Evolutionary conservation across 1,140 invertebrate species (phyloP).

Genomic region (Ctenoplectra terminalis): DNA sequence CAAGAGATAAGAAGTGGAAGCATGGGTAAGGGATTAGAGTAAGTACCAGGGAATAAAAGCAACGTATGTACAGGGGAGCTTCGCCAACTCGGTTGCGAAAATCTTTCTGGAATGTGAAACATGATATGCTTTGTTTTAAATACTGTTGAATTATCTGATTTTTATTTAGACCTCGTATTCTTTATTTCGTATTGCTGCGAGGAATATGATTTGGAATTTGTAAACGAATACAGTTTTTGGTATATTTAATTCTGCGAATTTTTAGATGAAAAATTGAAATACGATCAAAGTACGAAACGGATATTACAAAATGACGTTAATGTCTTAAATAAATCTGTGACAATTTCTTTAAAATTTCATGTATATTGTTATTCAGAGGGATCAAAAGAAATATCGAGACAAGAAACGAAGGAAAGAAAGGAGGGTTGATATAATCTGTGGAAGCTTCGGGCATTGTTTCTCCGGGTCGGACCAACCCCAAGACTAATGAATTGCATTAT

Average conservation of each 20-base stretch:
- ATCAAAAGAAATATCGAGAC: background rate
- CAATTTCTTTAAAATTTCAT: background rate
- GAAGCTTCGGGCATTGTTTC: conserved; percentile 68
- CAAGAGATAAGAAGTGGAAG: conserved; percentile 28
- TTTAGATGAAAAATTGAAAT: too few relatives aligned
- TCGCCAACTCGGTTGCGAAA: background rate
- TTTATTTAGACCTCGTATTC: background rate
- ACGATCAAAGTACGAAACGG: too few relatives aligned
- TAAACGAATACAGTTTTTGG: too few relatives aligned
- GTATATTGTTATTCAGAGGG: background rate
- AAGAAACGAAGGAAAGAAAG: background rate
- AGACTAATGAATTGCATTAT: conserved; percentile 75
- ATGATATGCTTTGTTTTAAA: background rate
- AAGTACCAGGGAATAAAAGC: conserved; percentile 14
- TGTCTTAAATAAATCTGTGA: background rate
- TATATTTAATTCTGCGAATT: too few relatives aligned
- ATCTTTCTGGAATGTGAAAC: background rate
- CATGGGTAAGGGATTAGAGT: conserved; percentile 24
- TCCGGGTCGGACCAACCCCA: conserved; percentile 41
- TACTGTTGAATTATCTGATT: background rate
- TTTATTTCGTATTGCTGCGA: too few relatives aligned
- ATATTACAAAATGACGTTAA: background rate
- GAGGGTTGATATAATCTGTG: background rate
- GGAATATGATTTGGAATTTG: too few relatives aligned
- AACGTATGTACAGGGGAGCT: background rate